Base-by-base conservation (phyloP, 2,797 vertebrate genomes). In the Myiotriccus ornatus region DNA sequence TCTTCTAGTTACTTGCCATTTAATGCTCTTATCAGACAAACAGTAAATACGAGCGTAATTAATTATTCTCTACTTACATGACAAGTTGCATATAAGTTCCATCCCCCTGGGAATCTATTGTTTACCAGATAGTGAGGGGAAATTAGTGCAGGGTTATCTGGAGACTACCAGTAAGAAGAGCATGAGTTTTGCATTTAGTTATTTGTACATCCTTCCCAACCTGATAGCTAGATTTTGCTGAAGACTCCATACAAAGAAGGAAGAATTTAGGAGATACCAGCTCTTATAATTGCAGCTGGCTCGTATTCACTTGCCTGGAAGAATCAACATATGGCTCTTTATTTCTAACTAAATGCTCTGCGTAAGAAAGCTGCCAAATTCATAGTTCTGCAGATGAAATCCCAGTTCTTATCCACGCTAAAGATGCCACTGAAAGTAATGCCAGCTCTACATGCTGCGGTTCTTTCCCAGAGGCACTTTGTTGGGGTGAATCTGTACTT, bases 1-100 rank as follows among this genome's bases (percentile, higher is more conserved):
- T 90, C 78, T 95, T 93, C 93, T 91, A 47, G 80, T 93, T 97
- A 86, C 92, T 97, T 90, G 73, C 77, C 35, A 5, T 95, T 97
- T 97, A 97, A 96, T 96, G 87, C 77, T 95, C 77, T 97, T 97
- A 97, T 97, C 95, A 96, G 95, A 78, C 95, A 93, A 96, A 95
- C 93, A 95, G 92, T 97, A 97, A 98, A 97, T 95, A 96, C 79
- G 83, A 96, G 86, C 63, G 89, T 94, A 97, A 97, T 98, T 97
- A 98, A 97, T 98, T 97, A 97, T 94, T 96, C 88, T 93, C 78
- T 90, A 95, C 95, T 97, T 97, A 93, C 91, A 85, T 76, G 95
- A 96, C 94, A 97, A 96, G 94, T 94, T 88, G 71, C 57, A 56
- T 83, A 70, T 88, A 96, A 97, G 84, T 96, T 94, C 90, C 67